A percentile compares a stretch with the other conserved stretches of the same genome.
phyloP scores from a whole-genome alignment of 23 tunicate species.

The Styela plicata region DNA sequence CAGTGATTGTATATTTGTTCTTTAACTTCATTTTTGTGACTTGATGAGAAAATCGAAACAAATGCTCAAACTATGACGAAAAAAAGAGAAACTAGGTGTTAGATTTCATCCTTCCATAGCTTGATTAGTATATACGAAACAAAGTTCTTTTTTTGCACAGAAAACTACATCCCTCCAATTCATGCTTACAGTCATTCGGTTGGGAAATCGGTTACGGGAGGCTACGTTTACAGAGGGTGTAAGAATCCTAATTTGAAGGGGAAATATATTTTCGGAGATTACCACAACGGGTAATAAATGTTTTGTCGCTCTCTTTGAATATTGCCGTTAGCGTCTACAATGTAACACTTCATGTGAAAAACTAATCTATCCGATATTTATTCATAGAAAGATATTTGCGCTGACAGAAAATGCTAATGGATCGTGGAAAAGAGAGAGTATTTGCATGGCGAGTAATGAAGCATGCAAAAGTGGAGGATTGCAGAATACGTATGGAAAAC shows the following conservation, averaged over 20 bases:
- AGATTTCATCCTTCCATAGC: too few species aligned
- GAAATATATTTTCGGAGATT: constrained; percentile 74
- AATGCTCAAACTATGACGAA: too few species aligned
- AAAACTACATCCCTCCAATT: constrained; percentile 57
- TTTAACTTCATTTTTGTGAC: too few species aligned
- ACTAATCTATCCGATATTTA: not conserved
- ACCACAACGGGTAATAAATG: constrained; percentile 58
- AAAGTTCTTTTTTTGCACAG: constrained; percentile 9
- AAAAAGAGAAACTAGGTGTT: too few species aligned
- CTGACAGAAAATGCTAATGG: constrained; percentile 30
- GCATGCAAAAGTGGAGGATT: constrained; percentile 51
- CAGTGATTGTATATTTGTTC: too few species aligned
- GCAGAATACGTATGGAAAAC: constrained; percentile 25
- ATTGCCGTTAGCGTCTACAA: not conserved
- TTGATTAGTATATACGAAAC: not conserved
- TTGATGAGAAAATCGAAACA: too few species aligned
- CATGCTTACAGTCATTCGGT: constrained; percentile 50
- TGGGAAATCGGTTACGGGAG: constrained; percentile 85
- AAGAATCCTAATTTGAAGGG: constrained; percentile 71
- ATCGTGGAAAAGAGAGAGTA: constrained; percentile 39
- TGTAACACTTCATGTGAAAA: not conserved
- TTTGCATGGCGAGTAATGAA: constrained; percentile 59
- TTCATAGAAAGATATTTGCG: constrained; percentile 28
- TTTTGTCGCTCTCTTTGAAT: not conserved
- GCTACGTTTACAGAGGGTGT: constrained; percentile 82